phyloP scores from a whole-genome alignment of 1,140 invertebrate species.

The Psix sp. region DNA sequence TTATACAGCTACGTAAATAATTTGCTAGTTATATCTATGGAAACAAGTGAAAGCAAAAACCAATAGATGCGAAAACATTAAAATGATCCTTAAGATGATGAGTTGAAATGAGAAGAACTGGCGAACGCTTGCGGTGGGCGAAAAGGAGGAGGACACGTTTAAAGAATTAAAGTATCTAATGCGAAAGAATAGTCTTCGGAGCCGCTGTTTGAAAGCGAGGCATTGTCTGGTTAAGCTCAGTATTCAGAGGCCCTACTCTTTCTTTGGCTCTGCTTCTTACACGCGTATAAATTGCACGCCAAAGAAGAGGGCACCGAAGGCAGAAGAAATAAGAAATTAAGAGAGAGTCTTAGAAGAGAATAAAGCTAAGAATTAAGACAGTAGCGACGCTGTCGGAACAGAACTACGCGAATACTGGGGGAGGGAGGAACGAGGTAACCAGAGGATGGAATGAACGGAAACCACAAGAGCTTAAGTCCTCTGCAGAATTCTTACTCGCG shows the following conservation, averaged over 20 bases:
- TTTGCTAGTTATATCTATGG: no score
- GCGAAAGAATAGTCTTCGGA: constrained; percentile 75
- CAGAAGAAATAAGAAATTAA: constrained; percentile 78
- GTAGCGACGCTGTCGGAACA: constrained; percentile 62
- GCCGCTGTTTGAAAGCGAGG: constrained; percentile 75
- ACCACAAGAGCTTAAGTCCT: constrained; percentile 74
- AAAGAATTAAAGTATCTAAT: constrained; percentile 77
- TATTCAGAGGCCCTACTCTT: constrained; percentile 70
- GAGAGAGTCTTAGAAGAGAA: constrained; percentile 77
- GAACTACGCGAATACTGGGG: constrained; percentile 22
- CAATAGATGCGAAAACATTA: constrained; percentile 21
- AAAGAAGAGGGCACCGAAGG: constrained; percentile 57
- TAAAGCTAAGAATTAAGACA: constrained; percentile 78
- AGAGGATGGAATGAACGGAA: constrained; percentile 69
- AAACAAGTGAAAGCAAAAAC: no score
- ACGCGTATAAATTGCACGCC: constrained; percentile 73
- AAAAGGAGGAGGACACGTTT: constrained; percentile 67
- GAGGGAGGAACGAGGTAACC: constrained; percentile 13
- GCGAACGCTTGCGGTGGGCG: constrained; percentile 20
- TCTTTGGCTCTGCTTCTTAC: constrained; percentile 50
- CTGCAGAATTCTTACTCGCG: constrained; percentile 76
- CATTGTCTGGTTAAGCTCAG: constrained; percentile 76
- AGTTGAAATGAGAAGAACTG: constrained; percentile 36
- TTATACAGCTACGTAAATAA: no score
- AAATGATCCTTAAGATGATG: constrained; percentile 52